Base-by-base conservation (phyloP, 2,797 vertebrate species). In the Cygnus olor region DNA sequence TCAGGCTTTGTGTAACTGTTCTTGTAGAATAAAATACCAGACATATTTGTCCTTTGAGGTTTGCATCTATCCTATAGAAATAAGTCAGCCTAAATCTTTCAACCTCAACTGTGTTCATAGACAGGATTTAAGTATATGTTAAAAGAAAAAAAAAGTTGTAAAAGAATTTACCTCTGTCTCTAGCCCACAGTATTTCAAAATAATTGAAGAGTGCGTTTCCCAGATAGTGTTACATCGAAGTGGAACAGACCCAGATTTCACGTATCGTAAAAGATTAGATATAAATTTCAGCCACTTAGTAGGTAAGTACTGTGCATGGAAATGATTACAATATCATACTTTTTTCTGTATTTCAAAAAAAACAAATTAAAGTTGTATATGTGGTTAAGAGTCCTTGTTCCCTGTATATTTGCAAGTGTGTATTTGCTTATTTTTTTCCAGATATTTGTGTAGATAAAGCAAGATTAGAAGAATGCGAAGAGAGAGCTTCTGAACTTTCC, bases 141-240 rank as follows among this genome's bases (percentile, higher is more conserved):
- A 54, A 69, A 61, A 87, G 65, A 78, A 80, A 83, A 71, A 81
- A 80, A 45, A 24, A 25, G 7, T 30, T 89, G 28, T 69, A 87
- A 92, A 88, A 88, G 18, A 91, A 30, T 32, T 88, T 2, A 44
- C 49, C 9, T 97, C 34, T 85, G 34, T 96, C 60, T 97, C 93
- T 96, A 99, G 99, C 97, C 98, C 99, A 42, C 99, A 99, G 88
- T 99, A 99, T 98, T 99, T 99, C 98, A 99, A 99, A 97, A 98
- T 99, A 97, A 99, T 99, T 93, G 99, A 99, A 68, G 99, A 99
- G 71, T 99, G 99, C 80, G 97, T 99, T 47, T 99, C 99, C 94
- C 99, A 99, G 97, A 99, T 99, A 91, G 99, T 99, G 65, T 97
- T 99, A 56, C 99, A 99, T 96, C 98, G 98, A 96, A 99, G 97